These are phyloP conservation scores for Cyphomyrmex costatus DNA, from an alignment of 1,140 invertebrate species.

Conservation along the genomic window DNA sequence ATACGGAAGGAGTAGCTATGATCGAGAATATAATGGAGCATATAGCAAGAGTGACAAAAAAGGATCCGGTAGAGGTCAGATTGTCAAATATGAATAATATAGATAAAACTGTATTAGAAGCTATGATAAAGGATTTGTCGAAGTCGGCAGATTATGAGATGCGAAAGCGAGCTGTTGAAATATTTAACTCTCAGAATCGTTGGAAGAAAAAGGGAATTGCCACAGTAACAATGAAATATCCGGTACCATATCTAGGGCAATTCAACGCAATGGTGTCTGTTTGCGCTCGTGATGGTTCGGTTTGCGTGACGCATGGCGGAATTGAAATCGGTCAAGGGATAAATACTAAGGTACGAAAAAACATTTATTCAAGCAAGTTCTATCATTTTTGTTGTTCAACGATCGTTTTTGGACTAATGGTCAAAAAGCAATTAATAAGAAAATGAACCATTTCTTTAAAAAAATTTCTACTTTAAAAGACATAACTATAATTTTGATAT, in stretches of 20 bases:
- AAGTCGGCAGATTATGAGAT: no score
- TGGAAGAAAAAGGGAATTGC: constrained; percentile 93
- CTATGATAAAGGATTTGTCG: constrained; percentile 88
- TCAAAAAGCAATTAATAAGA: not conserved
- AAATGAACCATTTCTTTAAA: not conserved
- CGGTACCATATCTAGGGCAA: constrained; percentile 80
- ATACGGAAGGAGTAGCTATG: constrained; percentile 89
- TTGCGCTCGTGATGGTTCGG: constrained; percentile 92
- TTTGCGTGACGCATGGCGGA: constrained; percentile 89
- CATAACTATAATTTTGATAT: not conserved
- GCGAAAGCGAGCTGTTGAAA: no score
- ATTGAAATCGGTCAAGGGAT: not conserved
- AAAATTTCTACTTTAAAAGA: not conserved
- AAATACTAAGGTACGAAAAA: constrained; percentile 85
- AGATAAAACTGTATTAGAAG: constrained; percentile 77
- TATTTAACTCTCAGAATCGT: constrained; percentile 91
- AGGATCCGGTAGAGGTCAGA: constrained; percentile 91
- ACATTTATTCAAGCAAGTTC: not conserved
- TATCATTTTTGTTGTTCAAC: not conserved
- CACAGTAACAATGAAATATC: constrained; percentile 88
- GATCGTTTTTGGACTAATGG: not conserved
- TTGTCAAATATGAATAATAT: constrained; percentile 88
- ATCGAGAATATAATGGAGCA: constrained; percentile 94
- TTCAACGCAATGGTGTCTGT: constrained; percentile 90
- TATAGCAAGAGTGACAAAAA: constrained; percentile 89